Evolutionary conservation across 2,797 vertebrate genomes (phyloP), one percentile per base, ranked within the genome.

Genomic region (Silurus aristotelis): DNA sequence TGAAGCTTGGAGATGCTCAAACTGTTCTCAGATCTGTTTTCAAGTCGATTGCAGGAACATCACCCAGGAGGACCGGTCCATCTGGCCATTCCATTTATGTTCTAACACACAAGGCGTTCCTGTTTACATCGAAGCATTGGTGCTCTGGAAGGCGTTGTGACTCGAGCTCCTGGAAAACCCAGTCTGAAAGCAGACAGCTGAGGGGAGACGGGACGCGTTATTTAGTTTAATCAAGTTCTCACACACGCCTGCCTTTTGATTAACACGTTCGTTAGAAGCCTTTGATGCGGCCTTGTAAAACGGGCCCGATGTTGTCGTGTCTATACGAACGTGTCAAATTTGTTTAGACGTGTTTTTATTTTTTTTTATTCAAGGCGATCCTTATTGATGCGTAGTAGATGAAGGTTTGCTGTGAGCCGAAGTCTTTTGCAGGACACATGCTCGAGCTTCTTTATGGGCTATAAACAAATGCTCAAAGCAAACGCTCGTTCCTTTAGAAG

Each of bases 211-310:
- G 17, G 83, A 83, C 78, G 76, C 61, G 1, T 17, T 55, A 46
- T 87, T 72, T 73, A 71, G 25, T 89, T 89, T 89, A 88, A 88
- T 87, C 85, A 87, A 91, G 85, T 88, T 85, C 83, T 84, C 85
- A 83, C 72, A 48, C 77, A 68, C 58, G 75, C 75, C 73, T 87
- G 79, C 58, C 70, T 87, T 38, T 83, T 89, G 78, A 88, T 89
- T 82, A 88, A 83, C 77, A 63, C 80, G 38, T 58, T 85, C 20
- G 31, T 90, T 87, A 77, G 27, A 77, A 68, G 58, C 79, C 80
- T 88, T 77, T 87, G 71, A 83, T 87, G 78, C 87, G 83, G 85
- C 55, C 67, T 86, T 75, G 70, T 84, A 80, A 85, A 81, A 82
- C 27, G 38, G 46, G n/a, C 82, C 55, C 75, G 66, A 38, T 66